Base-by-base conservation (phyloP, 2,888 invertebrate genomes). In the Cantharis rustica region DNA sequence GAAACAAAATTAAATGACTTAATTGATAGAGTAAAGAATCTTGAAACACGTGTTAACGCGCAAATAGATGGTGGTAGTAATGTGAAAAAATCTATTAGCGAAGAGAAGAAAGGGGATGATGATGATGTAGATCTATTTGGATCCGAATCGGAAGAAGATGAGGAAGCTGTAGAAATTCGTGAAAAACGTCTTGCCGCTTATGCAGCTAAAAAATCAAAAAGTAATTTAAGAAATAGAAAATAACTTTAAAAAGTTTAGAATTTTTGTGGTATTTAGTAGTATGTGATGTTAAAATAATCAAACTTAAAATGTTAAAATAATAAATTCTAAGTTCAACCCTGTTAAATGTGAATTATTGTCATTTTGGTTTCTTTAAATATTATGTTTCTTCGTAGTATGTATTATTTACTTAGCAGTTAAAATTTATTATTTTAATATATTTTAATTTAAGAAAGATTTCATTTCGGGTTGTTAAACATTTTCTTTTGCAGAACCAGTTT, bases 161-260 rank as follows among this genome's bases (percentile, higher is more conserved):
- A 92, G 80, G 95, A 94, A 79, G 93, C 94, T 75, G 93, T 91
- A 79, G 94, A 91, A 89, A 88, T 94, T 83, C 94, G 92, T 85
- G 95, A 96, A 86, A 94, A 96, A 88, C 92, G 98, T 75, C 89
- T 98, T 73, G 94, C 95, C 79, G 97, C 95, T 68, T 98, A 98
- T 87, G 93, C 93, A 85, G 96, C 94, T 3, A 98, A 97, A 88
- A 98, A 98, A 90, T 91, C 96, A 5, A 97, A 96, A 88, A 98
- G 94, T 94, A 88, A 78, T 77, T 74, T n/a, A 64, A 11, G 47
- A 10, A 26, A n/a, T n/a, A n/a, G n/a, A n/a, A n/a, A n/a, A n/a
- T n/a, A n/a, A n/a, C n/a, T n/a, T n/a, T n/a, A n/a, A n/a, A n/a
- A n/a, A n/a, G n/a, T n/a, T n/a, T n/a, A n/a, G n/a, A n/a, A n/a